Evolutionary conservation across 2,797 vertebrate genomes (phyloP).

Genomic region (Scolopax bukidnonensis): DNA sequence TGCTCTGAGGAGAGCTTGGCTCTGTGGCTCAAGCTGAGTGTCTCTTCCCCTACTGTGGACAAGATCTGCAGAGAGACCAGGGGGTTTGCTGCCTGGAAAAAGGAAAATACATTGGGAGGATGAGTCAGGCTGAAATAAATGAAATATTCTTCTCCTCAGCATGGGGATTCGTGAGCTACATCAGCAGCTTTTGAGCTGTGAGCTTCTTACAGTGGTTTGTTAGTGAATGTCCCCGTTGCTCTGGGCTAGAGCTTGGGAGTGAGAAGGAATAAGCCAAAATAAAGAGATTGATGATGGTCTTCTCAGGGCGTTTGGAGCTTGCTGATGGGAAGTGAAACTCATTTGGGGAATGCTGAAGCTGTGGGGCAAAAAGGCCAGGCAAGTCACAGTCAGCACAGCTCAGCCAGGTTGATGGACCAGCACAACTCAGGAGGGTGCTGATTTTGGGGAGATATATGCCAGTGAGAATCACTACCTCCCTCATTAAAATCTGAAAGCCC

Average conservation of each 20-base stretch:
- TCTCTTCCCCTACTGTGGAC: neutral
- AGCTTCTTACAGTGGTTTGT: neutral
- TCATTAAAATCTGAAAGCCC: accelerated
- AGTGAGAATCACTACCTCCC: neutral
- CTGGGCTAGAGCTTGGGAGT: neutral
- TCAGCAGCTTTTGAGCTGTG: neutral
- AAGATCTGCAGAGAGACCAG: neutral
- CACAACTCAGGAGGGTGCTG: neutral
- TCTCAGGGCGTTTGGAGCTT: accelerated
- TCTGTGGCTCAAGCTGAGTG: accelerated
- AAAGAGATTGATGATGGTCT: accelerated
- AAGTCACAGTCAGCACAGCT: neutral
- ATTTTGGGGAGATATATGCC: neutral
- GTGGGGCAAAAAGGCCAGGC: neutral
- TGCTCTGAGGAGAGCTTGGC: neutral
- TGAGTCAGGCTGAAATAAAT: constrained; percentile 44
- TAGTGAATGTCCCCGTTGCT: neutral
- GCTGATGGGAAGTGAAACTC: accelerated
- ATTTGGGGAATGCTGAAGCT: neutral
- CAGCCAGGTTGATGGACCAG: neutral
- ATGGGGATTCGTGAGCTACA: neutral
- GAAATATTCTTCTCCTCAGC: neutral
- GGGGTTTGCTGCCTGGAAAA: neutral
- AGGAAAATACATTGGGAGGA: neutral
- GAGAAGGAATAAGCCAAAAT: neutral